Conservation (phyloP, 2,113 vertebrate species). For the Pyxicephalus adspersus region DNA sequence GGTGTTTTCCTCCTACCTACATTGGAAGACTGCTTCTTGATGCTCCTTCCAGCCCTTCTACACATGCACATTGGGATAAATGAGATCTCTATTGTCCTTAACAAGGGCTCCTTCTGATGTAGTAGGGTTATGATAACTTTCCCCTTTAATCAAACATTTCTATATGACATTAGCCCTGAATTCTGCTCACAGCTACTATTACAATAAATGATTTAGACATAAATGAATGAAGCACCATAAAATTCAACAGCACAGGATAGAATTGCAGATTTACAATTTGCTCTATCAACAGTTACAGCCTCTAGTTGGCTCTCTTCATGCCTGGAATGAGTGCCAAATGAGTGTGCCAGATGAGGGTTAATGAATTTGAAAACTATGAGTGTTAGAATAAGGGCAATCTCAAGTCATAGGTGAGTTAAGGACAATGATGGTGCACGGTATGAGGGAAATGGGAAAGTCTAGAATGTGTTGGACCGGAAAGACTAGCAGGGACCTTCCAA, state of each 20-base stretch:
- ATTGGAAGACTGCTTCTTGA: no score
- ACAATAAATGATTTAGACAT: conserved; percentile 39
- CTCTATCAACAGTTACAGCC: conserved; percentile 32
- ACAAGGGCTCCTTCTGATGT: no score
- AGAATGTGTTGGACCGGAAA: no score
- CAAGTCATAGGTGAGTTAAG: background rate
- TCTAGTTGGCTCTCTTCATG: conserved; percentile 16
- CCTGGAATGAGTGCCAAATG: conserved; percentile 26
- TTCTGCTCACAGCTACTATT: conserved; percentile 15
- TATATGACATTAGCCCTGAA: conserved; percentile 6
- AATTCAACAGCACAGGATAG: conserved; percentile 32
- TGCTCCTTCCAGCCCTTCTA: no score
- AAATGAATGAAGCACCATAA: conserved; percentile 36
- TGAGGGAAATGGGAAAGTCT: no score
- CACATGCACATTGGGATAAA: no score
- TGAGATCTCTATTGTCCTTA: no score
- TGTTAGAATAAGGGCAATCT: background rate
- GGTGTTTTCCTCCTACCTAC: no score
- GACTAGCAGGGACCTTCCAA: no score
- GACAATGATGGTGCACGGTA: background rate
- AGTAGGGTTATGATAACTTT: no score
- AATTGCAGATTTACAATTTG: conserved; percentile 45
- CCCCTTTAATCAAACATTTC: no score
- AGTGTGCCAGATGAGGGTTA: conserved; percentile 18
- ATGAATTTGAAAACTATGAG: conserved; percentile 6